Evolutionary conservation across 2,113 vertebrate species (phyloP), one percentile per base, ranked within the genome.

Genomic region (Cariama cristata): DNA sequence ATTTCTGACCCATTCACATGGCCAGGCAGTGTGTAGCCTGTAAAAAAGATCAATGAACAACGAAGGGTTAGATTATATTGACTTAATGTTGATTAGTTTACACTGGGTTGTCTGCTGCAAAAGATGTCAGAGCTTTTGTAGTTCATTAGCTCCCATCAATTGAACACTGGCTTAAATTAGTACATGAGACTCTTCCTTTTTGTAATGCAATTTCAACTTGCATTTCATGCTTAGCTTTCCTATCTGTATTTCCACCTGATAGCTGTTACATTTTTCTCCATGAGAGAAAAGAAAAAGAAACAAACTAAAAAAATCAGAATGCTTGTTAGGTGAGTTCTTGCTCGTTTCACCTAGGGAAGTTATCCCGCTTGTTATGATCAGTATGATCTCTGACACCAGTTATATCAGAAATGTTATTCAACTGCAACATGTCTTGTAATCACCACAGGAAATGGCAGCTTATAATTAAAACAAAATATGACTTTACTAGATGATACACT

Each of bases 71-170:
- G 94, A 92, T 96, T 94, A 97, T 97, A 95, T 97, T 94, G 93
- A 96, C 90, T 94, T 95, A 86, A 93, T 96, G 94, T 95, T 96
- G 94, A 95, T 97, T 96, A 97, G 89, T 97, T 96, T 97, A 96
- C 94, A 94, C 72, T 90, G 67, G 74, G 59, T 86, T 91, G 74
- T 95, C 71, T 53, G 92, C 93, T 93, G 81, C 86, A 95, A 85
- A 97, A 92, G 93, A 90, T 96, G 93, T 96, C 86, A 90, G 71
- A 96, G 93, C 58, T 96, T 97, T 96, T 97, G 95, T 96, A 96
- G 91, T 96, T 97, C 95, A 97, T 97, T 96, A 97, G 96, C 91
- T 94, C 69, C 52, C 85, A 97, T 97, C 95, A 97, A 90, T 40
- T 94, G 95, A 96, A 96, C 95, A 89, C 30, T 79, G 73, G 27